Evolutionary conservation across 2,797 vertebrate species (phyloP).

Genomic region (Amblyraja radiata): DNA sequence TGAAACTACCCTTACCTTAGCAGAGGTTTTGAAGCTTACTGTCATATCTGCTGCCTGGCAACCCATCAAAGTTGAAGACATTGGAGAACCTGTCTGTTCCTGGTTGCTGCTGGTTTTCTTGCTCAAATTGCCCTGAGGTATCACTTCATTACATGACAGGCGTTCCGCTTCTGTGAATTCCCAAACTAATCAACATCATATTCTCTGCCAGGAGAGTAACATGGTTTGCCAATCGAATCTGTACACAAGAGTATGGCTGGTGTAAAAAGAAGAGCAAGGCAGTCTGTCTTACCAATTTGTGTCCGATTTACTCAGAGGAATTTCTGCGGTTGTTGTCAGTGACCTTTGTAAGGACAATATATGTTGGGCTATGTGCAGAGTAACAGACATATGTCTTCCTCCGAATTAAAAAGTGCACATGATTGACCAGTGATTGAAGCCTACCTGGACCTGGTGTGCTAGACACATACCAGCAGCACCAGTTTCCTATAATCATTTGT

Average conservation of each 20-base stretch:
- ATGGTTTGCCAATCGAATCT: neutral
- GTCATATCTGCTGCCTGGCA: neutral
- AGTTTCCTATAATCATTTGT: neutral
- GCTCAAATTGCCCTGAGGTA: neutral
- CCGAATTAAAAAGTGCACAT: too few relatives aligned
- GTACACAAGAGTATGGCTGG: neutral
- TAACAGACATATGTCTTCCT: too few relatives aligned
- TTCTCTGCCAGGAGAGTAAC: neutral
- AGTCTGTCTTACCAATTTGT: too few relatives aligned
- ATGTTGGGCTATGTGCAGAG: too few relatives aligned
- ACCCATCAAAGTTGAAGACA: neutral
- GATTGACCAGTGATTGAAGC: neutral
- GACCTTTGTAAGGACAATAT: too few relatives aligned
- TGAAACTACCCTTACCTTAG: neutral
- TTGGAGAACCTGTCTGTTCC: neutral
- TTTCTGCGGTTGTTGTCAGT: too few relatives aligned
- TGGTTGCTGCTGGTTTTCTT: neutral
- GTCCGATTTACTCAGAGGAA: too few relatives aligned
- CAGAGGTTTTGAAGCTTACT: neutral
- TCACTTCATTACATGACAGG: neutral
- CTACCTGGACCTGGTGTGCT: neutral
- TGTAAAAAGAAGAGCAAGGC: neutral
- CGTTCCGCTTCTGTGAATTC: neutral
- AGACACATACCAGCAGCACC: neutral
- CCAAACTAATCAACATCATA: neutral